Percentiles rank a stretch among this genome's conserved stretches.
Evolutionary conservation across 2,797 vertebrate species (phyloP).

Genomic region (Helostoma temminkii): DNA sequence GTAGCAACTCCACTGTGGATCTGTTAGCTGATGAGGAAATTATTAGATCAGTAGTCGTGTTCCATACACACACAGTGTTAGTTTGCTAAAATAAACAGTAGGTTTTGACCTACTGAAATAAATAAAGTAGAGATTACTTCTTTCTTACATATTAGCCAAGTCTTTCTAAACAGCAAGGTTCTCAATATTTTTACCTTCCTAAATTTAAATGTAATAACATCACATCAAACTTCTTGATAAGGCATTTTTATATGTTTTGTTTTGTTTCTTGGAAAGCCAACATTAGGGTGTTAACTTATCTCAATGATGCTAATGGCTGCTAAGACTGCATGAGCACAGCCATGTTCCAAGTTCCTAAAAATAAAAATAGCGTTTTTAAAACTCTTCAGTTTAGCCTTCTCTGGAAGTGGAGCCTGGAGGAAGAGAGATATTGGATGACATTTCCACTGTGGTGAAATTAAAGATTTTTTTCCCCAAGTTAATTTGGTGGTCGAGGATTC

Average conservation of each 20-base stretch:
- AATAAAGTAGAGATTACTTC: too few species aligned
- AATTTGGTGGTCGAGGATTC: slow-evolving; percentile 11
- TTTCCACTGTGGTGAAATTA: slow-evolving; percentile 9
- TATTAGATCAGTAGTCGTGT: too few species aligned
- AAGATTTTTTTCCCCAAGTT: background rate
- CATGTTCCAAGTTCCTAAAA: background rate
- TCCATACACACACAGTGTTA: too few species aligned
- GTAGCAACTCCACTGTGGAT: too few species aligned
- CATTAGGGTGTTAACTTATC: background rate
- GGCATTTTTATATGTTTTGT: background rate
- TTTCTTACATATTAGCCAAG: too few species aligned
- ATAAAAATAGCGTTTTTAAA: background rate
- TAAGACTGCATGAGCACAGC: background rate
- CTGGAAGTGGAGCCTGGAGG: background rate
- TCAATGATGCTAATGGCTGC: background rate
- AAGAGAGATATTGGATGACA: background rate
- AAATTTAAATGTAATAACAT: too few species aligned
- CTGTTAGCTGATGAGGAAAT: too few species aligned
- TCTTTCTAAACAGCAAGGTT: too few species aligned
- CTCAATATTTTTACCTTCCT: too few species aligned
- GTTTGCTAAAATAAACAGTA: too few species aligned
- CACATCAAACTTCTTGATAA: too few species aligned
- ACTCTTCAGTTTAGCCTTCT: background rate
- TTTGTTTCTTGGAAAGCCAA: background rate
- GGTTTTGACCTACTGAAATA: too few species aligned